Conservation (phyloP, 2,113 vertebrate genomes). For the Lepus americanus region DNA sequence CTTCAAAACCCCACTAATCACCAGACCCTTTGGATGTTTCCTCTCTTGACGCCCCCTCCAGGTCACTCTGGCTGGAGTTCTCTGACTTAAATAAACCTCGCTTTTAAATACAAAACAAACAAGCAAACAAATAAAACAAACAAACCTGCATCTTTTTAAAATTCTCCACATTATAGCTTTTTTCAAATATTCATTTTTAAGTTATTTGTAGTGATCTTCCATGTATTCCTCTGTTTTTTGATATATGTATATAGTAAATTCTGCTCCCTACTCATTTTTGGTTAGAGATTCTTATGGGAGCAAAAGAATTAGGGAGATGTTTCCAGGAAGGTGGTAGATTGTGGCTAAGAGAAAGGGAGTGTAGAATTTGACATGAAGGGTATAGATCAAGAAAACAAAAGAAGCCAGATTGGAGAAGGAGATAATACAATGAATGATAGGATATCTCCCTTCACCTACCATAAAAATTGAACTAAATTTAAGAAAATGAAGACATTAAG, state of each 20-base stretch:
- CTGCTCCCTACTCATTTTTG: not conserved
- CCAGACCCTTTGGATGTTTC: too few relatives aligned
- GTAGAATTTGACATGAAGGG: not conserved
- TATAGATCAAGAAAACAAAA: not conserved
- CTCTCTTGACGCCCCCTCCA: too few relatives aligned
- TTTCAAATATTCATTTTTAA: not conserved
- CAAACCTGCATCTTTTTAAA: not conserved
- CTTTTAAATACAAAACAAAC: too few relatives aligned
- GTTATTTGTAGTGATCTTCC: not conserved
- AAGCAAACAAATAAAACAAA: too few relatives aligned
- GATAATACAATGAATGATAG: not conserved
- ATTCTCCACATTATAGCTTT: not conserved
- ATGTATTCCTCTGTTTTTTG: not conserved
- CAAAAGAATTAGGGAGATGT: not conserved
- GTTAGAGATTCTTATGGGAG: not conserved
- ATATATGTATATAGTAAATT: not conserved
- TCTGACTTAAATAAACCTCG: too few relatives aligned
- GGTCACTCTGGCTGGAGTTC: too few relatives aligned
- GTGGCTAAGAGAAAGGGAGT: not conserved
- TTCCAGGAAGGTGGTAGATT: not conserved
- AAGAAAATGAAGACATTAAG: constrained; percentile 11
- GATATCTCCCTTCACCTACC: not conserved
- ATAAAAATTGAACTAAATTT: not conserved
- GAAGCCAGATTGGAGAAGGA: not conserved
- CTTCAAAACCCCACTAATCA: too few relatives aligned